A percentile compares a stretch with the other conserved stretches of the same genome.
These are phyloP conservation scores for Trematomus loennbergii DNA, from an alignment of 2,113 vertebrate genomes.

Conservation along the genomic window DNA sequence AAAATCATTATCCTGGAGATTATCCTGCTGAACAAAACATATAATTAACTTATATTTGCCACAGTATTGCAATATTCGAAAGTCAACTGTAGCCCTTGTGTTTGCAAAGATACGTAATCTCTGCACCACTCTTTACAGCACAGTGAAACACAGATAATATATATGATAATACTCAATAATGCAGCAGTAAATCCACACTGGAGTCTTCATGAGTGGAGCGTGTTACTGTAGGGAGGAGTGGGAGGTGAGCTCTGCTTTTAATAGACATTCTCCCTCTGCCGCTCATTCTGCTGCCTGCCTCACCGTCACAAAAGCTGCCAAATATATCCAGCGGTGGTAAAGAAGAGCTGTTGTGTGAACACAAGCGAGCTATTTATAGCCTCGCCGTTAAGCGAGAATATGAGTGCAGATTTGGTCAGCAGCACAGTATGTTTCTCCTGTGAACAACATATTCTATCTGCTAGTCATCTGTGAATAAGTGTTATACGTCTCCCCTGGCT, in stretches of 20 bases:
- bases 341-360: constrained; percentile 70
- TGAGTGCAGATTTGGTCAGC: constrained; percentile 42
- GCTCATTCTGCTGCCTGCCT: constrained; percentile 70
- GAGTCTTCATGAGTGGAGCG: constrained; percentile 26
- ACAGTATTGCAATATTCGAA: too few relatives aligned
- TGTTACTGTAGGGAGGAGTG: constrained; percentile 74
- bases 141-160: background rate
- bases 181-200: constrained; percentile 14
- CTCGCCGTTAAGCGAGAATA: constrained; percentile 31
- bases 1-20: too few relatives aligned
- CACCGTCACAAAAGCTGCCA: constrained; percentile 80
- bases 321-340: constrained; percentile 80
- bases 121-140: background rate
- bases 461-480: too few relatives aligned
- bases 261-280: constrained; percentile 73
- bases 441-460: constrained; percentile 12
- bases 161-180: background rate
- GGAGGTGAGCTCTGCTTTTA: constrained; percentile 79
- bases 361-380: constrained; percentile 70
- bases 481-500: too few relatives aligned
- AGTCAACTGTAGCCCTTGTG: too few relatives aligned
- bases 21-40: too few relatives aligned
- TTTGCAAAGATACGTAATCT: too few relatives aligned
- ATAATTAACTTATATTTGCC: too few relatives aligned
- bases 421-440: constrained; percentile 12